Percentiles rank a stretch among this genome's conserved stretches.
Evolutionary conservation across 2,797 vertebrate species (phyloP).

Genomic region (Cyclura pinguis): DNA sequence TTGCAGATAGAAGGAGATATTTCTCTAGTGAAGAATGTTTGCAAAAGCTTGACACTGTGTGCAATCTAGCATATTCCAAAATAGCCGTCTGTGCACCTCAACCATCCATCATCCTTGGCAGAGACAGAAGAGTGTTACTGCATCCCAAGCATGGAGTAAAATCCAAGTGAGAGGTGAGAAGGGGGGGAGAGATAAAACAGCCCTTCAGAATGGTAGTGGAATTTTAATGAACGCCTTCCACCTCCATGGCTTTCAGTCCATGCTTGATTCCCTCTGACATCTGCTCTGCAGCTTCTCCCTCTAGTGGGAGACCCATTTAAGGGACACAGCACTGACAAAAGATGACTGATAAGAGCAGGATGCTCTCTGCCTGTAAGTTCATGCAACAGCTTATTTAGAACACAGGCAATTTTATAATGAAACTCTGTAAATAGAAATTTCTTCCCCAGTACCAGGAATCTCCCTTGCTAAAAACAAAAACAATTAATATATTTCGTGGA

Average conservation of each 20-base stretch:
- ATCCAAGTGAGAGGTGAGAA: not conserved
- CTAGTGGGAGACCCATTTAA: not conserved
- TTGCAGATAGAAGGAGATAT: not conserved
- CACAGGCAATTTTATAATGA: constrained; percentile 11
- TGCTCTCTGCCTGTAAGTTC: not conserved
- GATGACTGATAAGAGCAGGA: not conserved
- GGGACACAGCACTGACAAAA: not conserved
- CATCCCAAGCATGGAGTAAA: constrained; percentile 12
- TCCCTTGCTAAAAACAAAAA: not conserved
- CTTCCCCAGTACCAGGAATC: not conserved
- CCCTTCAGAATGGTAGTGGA: not conserved
- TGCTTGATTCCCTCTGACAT: constrained; percentile 1
- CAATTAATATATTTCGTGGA: not conserved
- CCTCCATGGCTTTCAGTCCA: not conserved
- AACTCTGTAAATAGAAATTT: constrained; percentile 21
- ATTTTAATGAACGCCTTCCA: not conserved
- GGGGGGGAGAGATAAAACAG: not conserved
- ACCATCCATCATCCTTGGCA: not conserved
- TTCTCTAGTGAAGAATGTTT: constrained; percentile 2
- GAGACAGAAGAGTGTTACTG: not conserved
- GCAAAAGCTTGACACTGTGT: constrained; percentile 10
- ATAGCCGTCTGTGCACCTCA: constrained; percentile 1
- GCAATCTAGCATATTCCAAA: constrained; percentile 16
- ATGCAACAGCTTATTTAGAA: constrained; percentile 6
- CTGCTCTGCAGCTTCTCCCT: not conserved